Conservation (phyloP, 2,888 invertebrate genomes). For the Pachliopta kotzebuea region DNA sequence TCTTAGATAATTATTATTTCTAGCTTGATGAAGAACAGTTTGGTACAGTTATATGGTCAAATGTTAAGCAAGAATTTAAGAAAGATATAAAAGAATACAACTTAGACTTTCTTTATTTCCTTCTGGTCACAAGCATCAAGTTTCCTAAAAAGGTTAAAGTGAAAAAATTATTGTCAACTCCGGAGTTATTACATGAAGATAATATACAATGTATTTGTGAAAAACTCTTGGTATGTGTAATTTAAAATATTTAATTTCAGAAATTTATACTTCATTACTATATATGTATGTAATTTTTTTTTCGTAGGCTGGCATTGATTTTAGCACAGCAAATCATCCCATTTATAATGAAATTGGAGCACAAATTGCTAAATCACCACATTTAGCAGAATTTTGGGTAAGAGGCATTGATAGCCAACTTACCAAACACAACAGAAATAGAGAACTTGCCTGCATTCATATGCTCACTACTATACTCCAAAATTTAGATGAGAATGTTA, state of each 20-base stretch:
- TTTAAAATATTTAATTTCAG: slow-evolving; percentile 6
- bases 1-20: slow-evolving; percentile 25
- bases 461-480: slow-evolving; percentile 79
- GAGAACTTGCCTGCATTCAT: slow-evolving; percentile 81
- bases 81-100: slow-evolving; percentile 83
- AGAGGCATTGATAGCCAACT: slow-evolving; percentile 70
- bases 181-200: slow-evolving; percentile 80
- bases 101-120: slow-evolving; percentile 83
- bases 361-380: slow-evolving; percentile 74
- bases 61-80: slow-evolving; percentile 80
- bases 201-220: slow-evolving; percentile 79
- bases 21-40: slow-evolving; percentile 80
- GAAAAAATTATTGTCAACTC: slow-evolving; percentile 77
- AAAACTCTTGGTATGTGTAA: slow-evolving; percentile 81
- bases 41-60: slow-evolving; percentile 79
- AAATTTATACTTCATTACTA: background rate
- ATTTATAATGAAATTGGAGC: slow-evolving; percentile 82
- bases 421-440: slow-evolving; percentile 75
- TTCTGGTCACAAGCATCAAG: slow-evolving; percentile 69
- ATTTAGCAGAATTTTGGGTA: slow-evolving; percentile 79
- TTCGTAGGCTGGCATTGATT: slow-evolving; percentile 81
- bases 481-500: slow-evolving; percentile 66
- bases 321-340: slow-evolving; percentile 82
- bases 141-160: slow-evolving; percentile 76
- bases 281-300: slow-evolving; percentile 40